phyloP scores from a whole-genome alignment of 2,113 vertebrate species.

The Lepidothrix coronata region DNA sequence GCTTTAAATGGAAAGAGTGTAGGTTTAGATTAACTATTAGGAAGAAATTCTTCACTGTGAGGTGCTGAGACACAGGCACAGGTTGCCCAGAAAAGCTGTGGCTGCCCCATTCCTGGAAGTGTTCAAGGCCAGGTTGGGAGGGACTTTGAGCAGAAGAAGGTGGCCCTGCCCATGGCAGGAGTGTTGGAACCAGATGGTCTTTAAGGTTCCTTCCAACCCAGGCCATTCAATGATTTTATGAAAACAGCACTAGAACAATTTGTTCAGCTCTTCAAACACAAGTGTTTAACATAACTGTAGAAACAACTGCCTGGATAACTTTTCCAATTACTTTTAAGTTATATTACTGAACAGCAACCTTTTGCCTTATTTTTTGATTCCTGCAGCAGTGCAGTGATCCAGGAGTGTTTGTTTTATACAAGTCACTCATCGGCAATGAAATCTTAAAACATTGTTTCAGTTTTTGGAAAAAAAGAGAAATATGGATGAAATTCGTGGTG shows the following conservation, averaged over 20 bases:
- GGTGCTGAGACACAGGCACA: neutral
- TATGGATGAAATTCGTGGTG: neutral
- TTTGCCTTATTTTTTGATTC: neutral
- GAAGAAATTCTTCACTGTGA: neutral
- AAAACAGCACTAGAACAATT: neutral
- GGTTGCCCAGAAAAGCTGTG: neutral
- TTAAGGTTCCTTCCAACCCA: neutral
- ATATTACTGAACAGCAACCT: neutral
- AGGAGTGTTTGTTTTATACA: neutral
- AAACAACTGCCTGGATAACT: neutral
- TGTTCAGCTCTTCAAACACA: neutral
- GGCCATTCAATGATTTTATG: fast-evolving
- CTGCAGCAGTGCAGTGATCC: neutral
- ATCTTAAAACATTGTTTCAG: neutral
- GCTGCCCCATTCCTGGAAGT: neutral
- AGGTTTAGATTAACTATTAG: neutral
- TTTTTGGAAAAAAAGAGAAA: neutral
- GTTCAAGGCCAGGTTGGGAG: neutral
- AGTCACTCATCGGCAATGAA: neutral
- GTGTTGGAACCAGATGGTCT: neutral
- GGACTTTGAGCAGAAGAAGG: neutral
- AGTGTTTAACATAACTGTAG: neutral
- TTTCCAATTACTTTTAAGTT: neutral
- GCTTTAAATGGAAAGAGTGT: neutral
- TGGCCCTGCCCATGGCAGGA: neutral